A percentile compares a stretch with the other conserved stretches of the same genome.
These are phyloP conservation scores for Bucco capensis DNA, from an alignment of 2,113 vertebrate species.

Conservation along the genomic window DNA sequence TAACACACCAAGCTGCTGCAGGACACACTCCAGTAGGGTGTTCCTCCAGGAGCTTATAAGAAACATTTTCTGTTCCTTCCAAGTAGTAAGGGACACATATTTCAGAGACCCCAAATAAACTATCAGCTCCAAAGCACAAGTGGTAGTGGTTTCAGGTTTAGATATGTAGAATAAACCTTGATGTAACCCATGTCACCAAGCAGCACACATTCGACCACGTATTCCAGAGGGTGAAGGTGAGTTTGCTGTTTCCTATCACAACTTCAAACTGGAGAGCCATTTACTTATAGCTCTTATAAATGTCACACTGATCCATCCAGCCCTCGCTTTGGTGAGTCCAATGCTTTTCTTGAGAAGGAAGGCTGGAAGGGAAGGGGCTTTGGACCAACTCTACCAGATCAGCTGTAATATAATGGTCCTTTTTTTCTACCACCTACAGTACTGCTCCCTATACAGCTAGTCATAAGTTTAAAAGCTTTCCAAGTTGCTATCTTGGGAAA, in stretches of 20 bases:
- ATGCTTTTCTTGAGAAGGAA: constrained; percentile 8
- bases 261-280: not conserved
- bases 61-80: not conserved
- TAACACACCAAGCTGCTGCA: not conserved
- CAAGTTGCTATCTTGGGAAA: constrained; percentile 81
- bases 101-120: not conserved
- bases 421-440: constrained; percentile 67
- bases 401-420: constrained; percentile 52
- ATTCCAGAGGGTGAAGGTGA: not conserved
- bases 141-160: not conserved
- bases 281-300: not conserved
- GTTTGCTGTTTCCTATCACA: not conserved
- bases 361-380: not conserved
- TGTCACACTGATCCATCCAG: not conserved
- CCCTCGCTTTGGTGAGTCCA: not conserved
- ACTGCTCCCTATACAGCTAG: constrained; percentile 65
- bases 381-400: constrained; percentile 47
- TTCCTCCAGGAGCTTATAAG: not conserved
- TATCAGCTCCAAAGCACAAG: not conserved
- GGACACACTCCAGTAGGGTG: accelerated
- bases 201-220: not conserved
- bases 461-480: constrained; percentile 75
- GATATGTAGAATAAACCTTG: not conserved
- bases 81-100: not conserved
- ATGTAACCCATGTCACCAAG: not conserved